These are phyloP conservation scores for Dyspetes luteomarginatus DNA, from an alignment of 2,888 invertebrate species.

Conservation along the genomic window DNA sequence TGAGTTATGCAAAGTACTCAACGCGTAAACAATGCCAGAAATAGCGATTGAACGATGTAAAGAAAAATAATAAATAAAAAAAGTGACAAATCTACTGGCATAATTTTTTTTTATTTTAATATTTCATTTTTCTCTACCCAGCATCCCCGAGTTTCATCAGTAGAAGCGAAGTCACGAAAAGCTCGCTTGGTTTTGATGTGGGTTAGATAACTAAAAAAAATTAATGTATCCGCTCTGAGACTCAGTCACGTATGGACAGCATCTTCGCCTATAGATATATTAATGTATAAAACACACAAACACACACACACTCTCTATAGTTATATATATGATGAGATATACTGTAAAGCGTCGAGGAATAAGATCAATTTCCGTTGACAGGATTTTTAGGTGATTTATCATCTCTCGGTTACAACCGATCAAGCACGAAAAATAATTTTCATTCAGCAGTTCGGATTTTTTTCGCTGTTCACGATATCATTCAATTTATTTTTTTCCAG, in stretches of 20 bases:
- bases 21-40: no score
- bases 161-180: neutral
- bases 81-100: neutral
- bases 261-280: neutral
- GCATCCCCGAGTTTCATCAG: neutral
- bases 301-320: no score
- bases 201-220: neutral
- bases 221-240: neutral
- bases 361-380: slow-evolving; percentile 24
- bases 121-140: neutral
- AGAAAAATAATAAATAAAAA: neutral
- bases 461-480: neutral
- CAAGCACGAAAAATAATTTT: slow-evolving; percentile 4
- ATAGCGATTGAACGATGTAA: no score
- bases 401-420: neutral
- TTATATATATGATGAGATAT: neutral
- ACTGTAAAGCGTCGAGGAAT: slow-evolving; percentile 1
- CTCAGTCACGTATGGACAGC: neutral
- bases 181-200: neutral
- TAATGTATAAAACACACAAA: slow-evolving; percentile 17
- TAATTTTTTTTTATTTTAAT: slow-evolving; percentile 24
- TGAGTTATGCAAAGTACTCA: no score
- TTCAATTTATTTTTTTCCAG: neutral
- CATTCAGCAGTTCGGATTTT: neutral
- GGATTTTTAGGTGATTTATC: slow-evolving; percentile 14